Evolutionary conservation across 64 coral and sea anemone species (phyloP).

Genomic region (Montipora sp.): DNA sequence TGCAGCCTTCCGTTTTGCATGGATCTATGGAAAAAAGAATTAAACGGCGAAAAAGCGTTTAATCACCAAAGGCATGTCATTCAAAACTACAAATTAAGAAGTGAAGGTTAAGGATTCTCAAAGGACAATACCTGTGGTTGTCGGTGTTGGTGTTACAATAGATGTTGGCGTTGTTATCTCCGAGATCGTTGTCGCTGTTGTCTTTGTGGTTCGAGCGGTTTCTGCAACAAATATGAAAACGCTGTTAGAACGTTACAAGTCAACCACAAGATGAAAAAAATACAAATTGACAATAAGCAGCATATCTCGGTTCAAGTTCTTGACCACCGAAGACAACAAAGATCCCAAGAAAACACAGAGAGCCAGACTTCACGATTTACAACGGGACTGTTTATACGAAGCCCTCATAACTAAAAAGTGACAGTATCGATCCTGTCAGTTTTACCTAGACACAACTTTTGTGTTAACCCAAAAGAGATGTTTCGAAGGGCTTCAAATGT

Average conservation of each 20-base stretch:
- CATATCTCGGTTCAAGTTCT: no score
- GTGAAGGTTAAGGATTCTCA: neutral
- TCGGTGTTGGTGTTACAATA: neutral
- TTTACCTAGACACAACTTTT: neutral
- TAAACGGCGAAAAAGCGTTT: neutral
- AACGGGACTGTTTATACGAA: neutral
- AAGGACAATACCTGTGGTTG: constrained; percentile 11
- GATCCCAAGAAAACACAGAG: no score
- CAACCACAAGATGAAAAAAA: no score
- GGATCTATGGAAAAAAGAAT: constrained; percentile 28
- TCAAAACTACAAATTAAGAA: neutral
- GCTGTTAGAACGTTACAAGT: no score
- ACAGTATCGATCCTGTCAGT: neutral
- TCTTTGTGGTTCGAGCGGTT: neutral
- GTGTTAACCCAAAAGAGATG: neutral
- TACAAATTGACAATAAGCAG: no score
- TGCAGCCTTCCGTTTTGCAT: constrained; percentile 56
- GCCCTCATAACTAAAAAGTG: neutral
- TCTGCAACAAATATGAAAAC: neutral
- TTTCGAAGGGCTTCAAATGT: constrained; percentile 57
- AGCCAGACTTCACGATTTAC: no score
- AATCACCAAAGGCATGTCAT: no score
- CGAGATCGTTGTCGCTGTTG: neutral
- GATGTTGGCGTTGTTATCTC: neutral
- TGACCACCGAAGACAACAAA: no score